phyloP scores from a whole-genome alignment of 2,113 vertebrate species.

The Scytalopus superciliaris region DNA sequence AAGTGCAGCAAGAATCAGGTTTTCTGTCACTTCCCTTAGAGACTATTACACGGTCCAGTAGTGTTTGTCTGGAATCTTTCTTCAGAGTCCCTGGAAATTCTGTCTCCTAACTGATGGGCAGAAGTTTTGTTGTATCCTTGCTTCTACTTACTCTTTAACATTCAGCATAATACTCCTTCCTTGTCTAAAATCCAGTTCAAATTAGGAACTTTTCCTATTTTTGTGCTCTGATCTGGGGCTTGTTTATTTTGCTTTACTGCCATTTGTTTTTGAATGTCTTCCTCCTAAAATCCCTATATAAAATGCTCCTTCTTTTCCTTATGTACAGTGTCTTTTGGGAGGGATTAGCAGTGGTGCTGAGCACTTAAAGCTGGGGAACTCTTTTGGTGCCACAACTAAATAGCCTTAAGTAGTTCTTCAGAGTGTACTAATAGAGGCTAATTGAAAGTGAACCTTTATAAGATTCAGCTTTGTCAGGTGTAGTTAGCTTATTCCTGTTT shows the following conservation, averaged over 20 bases:
- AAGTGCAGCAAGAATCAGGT: not conserved
- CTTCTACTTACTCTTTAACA: not conserved
- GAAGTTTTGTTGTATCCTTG: not conserved
- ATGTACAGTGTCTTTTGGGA: not conserved
- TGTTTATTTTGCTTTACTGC: not conserved
- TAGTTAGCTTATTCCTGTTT: not conserved
- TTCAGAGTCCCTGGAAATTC: not conserved
- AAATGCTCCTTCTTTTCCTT: not conserved
- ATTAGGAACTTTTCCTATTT: not conserved
- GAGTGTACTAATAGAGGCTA: not conserved
- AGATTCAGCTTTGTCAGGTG: not conserved
- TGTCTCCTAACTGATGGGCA: not conserved
- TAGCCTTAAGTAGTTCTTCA: not conserved
- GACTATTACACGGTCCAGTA: not conserved
- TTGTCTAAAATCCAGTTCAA: not conserved
- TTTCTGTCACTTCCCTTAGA: not conserved
- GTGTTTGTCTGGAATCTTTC: conserved; percentile 10
- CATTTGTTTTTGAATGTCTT: not conserved
- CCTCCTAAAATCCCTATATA: not conserved
- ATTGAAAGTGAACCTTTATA: not conserved
- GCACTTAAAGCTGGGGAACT: not conserved
- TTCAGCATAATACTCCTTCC: not conserved
- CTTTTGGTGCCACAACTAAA: not conserved
- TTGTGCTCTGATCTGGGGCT: not conserved
- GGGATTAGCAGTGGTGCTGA: not conserved